Evolutionary conservation across 2,888 invertebrate genomes (phyloP), one percentile per base, ranked within the genome.

Genomic region (Plagodis dolabraria): DNA sequence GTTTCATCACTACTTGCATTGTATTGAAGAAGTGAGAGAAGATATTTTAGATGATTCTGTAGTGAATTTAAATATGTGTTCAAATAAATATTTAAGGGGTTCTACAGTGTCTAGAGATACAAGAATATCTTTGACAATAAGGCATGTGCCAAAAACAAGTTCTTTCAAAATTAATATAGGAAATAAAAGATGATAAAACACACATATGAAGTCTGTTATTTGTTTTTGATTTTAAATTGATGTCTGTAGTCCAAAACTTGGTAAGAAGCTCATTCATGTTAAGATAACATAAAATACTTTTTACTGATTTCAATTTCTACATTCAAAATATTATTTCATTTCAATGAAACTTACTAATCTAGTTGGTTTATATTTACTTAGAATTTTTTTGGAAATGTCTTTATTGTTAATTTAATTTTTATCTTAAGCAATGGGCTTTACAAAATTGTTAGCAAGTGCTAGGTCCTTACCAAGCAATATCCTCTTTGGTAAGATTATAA

Each of bases 101-200:
- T 89, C 95, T 59, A 85, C 81, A 52, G 72, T 97, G 33, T 70
- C 85, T 53, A 93, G 98, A 70, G 88, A 87, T 8, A 97, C 96
- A 6, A 94, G 99, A 75, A 90, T 98, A 67, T 99, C 99, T 10
- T 86, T 99, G 53, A 99, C 99, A 10, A 98, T 99, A 70, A 94
- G 99, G 80, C 96, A 98, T 94, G 98, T 99, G 42, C 98, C 98
- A 46, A 98, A 97, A 91, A 96, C 97, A 44, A 94, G 95, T 56
- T 95, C 95, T 86, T 93, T 97, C 79, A 96, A 96, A 88, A 83
- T 96, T 60, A 95, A 94, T 80, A 93, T 95, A 77, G 89, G 89
- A 47, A 87, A 85, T 85, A 88, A 86, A 81, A 84, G 75, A 77
- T 88, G 75, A 77, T 88, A 79, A 70, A 8, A 33, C 47, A 36